phyloP scores from a whole-genome alignment of 2,888 invertebrate species.

The Tupiocoris notatus region DNA sequence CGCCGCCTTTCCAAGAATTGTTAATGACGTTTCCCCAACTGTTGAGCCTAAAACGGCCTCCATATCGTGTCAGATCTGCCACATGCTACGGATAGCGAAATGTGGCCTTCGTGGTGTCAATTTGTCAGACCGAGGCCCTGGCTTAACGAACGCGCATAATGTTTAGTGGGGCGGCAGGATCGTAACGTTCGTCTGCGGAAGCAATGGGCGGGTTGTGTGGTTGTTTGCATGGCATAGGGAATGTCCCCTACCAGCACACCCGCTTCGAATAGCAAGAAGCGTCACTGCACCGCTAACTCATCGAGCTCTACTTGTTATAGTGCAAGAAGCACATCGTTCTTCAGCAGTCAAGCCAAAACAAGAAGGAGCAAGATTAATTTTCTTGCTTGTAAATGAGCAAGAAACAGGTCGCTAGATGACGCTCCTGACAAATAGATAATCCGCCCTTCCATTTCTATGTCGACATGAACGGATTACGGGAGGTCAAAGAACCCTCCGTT shows the following conservation, averaged over 20 bases:
- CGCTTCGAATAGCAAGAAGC: background rate
- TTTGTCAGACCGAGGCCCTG: background rate
- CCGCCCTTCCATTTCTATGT: background rate
- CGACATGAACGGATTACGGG: too few species aligned
- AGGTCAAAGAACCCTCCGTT: too few species aligned
- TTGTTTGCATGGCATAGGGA: background rate
- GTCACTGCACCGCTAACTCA: background rate
- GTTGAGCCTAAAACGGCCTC: too few species aligned
- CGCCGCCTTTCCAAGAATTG: too few species aligned
- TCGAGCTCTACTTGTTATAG: background rate
- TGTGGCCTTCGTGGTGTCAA: background rate
- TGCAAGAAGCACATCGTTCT: background rate
- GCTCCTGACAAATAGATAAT: background rate
- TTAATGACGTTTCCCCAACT: too few species aligned
- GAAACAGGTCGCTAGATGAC: background rate
- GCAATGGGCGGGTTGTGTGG: background rate
- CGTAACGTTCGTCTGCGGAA: background rate
- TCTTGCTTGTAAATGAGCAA: background rate
- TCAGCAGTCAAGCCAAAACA: background rate
- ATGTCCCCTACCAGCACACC: background rate
- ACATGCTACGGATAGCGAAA: too few species aligned
- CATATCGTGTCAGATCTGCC: too few species aligned
- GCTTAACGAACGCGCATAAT: background rate
- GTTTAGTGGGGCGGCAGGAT: background rate
- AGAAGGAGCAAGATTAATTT: background rate